Percentiles rank a stretch among this genome's conserved stretches.
These are phyloP conservation scores for Echinometra lucunter DNA, from an alignment of 53 echinoderm and acorn worm species.

Conservation along the genomic window DNA sequence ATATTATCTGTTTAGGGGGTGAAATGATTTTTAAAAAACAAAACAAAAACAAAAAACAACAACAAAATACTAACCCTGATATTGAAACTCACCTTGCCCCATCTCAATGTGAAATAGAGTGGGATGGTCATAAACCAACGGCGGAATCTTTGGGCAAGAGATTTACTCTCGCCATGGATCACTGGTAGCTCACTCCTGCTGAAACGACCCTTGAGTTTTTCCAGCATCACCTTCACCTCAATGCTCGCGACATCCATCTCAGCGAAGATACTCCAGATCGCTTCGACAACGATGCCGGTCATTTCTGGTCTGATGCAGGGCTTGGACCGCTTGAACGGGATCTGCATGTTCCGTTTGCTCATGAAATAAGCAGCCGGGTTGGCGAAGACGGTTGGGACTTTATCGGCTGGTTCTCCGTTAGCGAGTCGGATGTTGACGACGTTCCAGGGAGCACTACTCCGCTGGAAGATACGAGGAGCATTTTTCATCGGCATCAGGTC, in stretches of 20 bases:
- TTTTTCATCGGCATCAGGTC: slow-evolving; percentile 55
- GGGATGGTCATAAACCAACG: slow-evolving; percentile 63
- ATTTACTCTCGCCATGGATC: slow-evolving; percentile 43
- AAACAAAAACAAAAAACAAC: too few species aligned
- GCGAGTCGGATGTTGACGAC: slow-evolving; percentile 56
- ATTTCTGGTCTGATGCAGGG: slow-evolving; percentile 56
- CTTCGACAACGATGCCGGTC: slow-evolving; percentile 40
- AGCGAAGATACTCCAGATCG: slow-evolving; percentile 50
- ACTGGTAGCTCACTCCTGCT: slow-evolving; percentile 35
- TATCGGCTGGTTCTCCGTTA: slow-evolving; percentile 53
- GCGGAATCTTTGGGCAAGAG: slow-evolving; percentile 53
- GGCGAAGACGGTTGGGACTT: slow-evolving; percentile 25
- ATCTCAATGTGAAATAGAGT: slow-evolving; percentile 58
- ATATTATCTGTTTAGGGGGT: too few species aligned
- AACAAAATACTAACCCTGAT: too few species aligned
- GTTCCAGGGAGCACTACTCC: slow-evolving; percentile 51
- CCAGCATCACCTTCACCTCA: slow-evolving; percentile 38
- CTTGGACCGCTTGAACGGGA: slow-evolving; percentile 51
- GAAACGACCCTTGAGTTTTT: slow-evolving; percentile 40
- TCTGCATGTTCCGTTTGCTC: not conserved
- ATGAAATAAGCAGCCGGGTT: slow-evolving; percentile 61
- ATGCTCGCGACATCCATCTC: slow-evolving; percentile 21
- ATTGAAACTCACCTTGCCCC: slow-evolving; percentile 52
- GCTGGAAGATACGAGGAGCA: slow-evolving; percentile 55
- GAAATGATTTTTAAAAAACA: too few species aligned